Evolutionary conservation across 1,140 invertebrate genomes (phyloP).

Genomic region (Penaeus indicus): DNA sequence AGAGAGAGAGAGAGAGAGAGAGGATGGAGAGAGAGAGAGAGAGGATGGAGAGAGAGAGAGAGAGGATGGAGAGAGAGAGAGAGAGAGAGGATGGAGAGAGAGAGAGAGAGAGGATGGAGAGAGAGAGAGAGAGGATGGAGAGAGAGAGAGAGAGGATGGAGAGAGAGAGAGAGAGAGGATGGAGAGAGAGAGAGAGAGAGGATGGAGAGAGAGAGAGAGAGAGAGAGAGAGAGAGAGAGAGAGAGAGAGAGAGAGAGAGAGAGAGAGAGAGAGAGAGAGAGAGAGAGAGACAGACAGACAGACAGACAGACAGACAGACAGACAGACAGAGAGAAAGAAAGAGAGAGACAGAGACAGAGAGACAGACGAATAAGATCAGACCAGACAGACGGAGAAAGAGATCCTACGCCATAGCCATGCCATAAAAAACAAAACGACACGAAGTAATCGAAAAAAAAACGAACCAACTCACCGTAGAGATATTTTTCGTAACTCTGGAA

Average conservation of each 20-base stretch:
- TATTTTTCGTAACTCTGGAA: slow-evolving; percentile 93
- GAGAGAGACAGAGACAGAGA: neutral
- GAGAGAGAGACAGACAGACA: no score
- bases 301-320: no score
- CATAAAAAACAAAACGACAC: neutral
- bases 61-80: neutral
- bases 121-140: neutral
- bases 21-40: neutral
- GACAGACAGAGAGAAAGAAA: no score
- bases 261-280: neutral
- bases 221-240: neutral
- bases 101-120: neutral
- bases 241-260: neutral
- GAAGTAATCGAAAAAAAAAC: neutral
- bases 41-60: neutral
- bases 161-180: neutral
- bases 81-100: neutral
- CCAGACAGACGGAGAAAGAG: neutral
- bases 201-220: neutral
- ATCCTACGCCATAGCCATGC: neutral
- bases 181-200: no score
- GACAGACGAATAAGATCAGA: neutral
- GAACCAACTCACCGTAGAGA: slow-evolving; percentile 79
- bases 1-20: neutral
- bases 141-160: slow-evolving; percentile 12